A percentile compares a stretch with the other conserved stretches of the same genome.
phyloP scores from a whole-genome alignment of 2,888 invertebrate species.

The Andrena praecox region DNA sequence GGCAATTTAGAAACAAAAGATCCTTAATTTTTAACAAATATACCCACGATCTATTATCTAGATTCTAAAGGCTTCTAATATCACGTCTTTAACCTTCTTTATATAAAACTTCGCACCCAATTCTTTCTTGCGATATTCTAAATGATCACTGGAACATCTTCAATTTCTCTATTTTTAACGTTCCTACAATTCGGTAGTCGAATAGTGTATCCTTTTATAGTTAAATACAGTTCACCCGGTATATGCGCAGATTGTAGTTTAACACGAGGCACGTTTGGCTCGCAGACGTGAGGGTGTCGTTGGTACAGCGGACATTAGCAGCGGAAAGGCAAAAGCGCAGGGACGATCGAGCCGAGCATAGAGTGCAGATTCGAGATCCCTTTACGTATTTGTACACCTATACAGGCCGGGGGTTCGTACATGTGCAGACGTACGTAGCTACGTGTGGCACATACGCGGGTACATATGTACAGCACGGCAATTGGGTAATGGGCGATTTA shows the following conservation, averaged over 20 bases:
- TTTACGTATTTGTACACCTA: neutral
- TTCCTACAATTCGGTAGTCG: neutral
- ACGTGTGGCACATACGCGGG: conserved; percentile 16
- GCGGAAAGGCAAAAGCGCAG: conserved; percentile 53
- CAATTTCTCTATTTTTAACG: too few species aligned
- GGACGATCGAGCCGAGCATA: conserved; percentile 54
- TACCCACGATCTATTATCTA: too few species aligned
- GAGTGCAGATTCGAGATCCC: conserved; percentile 31
- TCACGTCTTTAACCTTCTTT: too few species aligned
- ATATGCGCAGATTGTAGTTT: conserved; percentile 29
- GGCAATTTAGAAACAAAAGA: too few species aligned
- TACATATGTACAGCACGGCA: conserved; percentile 55
- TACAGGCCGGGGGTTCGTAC: neutral
- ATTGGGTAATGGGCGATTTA: conserved; percentile 80
- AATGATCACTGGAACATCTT: too few species aligned
- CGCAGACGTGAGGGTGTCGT: conserved; percentile 42
- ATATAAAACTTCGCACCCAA: too few species aligned
- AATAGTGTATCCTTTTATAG: neutral
- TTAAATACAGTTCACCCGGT: conserved; percentile 17
- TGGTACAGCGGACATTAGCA: conserved; percentile 47
- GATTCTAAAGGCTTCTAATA: too few species aligned
- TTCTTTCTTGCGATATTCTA: too few species aligned
- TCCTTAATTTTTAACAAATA: too few species aligned
- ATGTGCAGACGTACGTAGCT: conserved; percentile 2
- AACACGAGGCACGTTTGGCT: conserved; percentile 51